Conservation (phyloP, 23 tunicate genomes). For the Botrylloides violaceus region DNA sequence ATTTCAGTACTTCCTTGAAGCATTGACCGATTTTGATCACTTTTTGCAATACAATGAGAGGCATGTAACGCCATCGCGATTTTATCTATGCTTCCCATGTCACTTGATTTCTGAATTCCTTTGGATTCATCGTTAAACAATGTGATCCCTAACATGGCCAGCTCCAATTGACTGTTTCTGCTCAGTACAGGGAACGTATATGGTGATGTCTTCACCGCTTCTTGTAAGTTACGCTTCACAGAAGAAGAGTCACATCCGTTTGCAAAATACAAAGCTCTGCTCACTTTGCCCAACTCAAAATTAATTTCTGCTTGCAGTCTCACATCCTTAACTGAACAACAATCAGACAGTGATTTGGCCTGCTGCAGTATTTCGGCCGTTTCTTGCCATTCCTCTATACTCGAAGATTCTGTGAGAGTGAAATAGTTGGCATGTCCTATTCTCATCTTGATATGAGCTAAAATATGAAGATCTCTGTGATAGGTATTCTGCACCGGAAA, state of each 20-base stretch:
- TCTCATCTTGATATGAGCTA: conserved; percentile 78
- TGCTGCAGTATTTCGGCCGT: conserved; percentile 41
- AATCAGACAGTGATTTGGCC: conserved; percentile 46
- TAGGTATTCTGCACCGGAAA: conserved; percentile 39
- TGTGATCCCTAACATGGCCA: conserved; percentile 24
- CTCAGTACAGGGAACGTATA: background rate
- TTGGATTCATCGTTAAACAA: background rate
- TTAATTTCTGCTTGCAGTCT: conserved; percentile 63
- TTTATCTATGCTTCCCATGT: background rate
- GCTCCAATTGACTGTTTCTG: conserved; percentile 9
- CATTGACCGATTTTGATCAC: conserved; percentile 32
- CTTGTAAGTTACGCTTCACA: background rate
- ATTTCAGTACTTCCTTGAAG: conserved; percentile 67
- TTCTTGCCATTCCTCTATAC: conserved; percentile 31
- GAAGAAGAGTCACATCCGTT: conserved; percentile 19
- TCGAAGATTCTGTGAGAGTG: conserved; percentile 12
- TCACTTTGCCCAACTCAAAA: conserved; percentile 57
- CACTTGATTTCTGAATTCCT: background rate
- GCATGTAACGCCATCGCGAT: conserved; percentile 43
- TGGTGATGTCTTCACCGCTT: conserved; percentile 8
- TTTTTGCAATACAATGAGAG: conserved; percentile 39
- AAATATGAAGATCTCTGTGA: conserved; percentile 32
- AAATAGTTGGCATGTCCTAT: conserved; percentile 44
- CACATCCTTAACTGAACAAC: conserved; percentile 25
- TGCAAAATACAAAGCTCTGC: conserved; percentile 12